Evolutionary conservation across 2,113 vertebrate species (phyloP).

Genomic region (Eretmodus cyanostictus): DNA sequence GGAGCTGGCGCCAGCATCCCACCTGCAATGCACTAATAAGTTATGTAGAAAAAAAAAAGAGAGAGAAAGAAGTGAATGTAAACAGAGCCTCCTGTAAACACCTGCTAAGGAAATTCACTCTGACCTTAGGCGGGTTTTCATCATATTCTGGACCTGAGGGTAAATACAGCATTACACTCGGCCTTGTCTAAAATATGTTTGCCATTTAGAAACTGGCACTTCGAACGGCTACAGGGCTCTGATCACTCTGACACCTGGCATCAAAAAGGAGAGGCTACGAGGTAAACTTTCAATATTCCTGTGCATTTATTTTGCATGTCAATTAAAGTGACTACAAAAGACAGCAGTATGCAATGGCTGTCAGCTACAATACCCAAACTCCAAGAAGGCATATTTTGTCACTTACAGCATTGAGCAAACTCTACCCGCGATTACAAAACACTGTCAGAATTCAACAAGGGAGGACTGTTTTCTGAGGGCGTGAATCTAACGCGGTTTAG

Average conservation of each 20-base stretch:
- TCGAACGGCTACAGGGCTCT: neutral
- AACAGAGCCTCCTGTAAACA: slow-evolving; percentile 1
- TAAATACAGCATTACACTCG: neutral
- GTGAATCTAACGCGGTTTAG: neutral
- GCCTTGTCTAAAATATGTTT: neutral
- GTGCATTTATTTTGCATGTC: neutral
- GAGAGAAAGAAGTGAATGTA: neutral
- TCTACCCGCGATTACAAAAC: neutral
- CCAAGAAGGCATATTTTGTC: neutral
- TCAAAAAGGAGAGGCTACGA: neutral
- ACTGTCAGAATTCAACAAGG: neutral
- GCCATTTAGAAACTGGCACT: neutral
- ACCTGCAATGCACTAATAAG: slow-evolving; percentile 11
- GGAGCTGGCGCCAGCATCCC: neutral
- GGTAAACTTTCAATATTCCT: neutral
- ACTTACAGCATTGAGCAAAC: neutral
- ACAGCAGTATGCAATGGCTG: neutral
- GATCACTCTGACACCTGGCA: neutral
- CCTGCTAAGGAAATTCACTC: neutral
- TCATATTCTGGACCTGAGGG: neutral
- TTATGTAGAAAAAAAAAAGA: neutral
- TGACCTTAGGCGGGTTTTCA: neutral
- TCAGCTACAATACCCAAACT: neutral
- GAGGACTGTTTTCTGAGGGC: neutral
- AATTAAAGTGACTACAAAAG: neutral